Percentiles rank a stretch among this genome's conserved stretches.
Conservation (phyloP, 1,140 invertebrate genomes). For the Zaprionus inermis region DNA sequence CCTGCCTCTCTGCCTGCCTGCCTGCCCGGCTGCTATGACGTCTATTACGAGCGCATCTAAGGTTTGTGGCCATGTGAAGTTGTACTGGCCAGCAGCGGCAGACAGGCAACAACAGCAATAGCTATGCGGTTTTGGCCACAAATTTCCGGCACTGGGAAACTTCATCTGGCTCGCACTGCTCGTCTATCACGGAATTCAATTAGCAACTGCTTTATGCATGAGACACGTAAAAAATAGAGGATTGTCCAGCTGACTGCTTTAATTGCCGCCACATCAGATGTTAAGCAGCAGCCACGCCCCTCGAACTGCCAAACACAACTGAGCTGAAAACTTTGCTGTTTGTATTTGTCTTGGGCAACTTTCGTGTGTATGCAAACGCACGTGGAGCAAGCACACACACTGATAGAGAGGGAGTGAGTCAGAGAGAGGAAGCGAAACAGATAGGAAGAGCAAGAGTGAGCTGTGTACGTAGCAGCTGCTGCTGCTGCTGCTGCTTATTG, state of each 20-base stretch:
- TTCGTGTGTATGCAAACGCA: slow-evolving; percentile 31
- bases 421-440: too few species aligned
- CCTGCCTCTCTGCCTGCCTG: not conserved
- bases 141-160: slow-evolving; percentile 50
- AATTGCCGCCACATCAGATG: slow-evolving; percentile 37
- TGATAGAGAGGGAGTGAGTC: not conserved
- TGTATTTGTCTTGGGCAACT: slow-evolving; percentile 71
- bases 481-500: slow-evolving; percentile 44
- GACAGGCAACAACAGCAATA: slow-evolving; percentile 5
- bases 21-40: slow-evolving; percentile 3
- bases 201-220: slow-evolving; percentile 76
- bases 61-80: slow-evolving; percentile 51
- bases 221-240: slow-evolving; percentile 28
- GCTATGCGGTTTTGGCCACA: slow-evolving; percentile 40
- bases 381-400: not conserved
- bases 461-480: slow-evolving; percentile 22
- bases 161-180: slow-evolving; percentile 41
- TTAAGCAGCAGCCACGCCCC: not conserved
- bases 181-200: slow-evolving; percentile 67
- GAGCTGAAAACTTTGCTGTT: slow-evolving; percentile 60
- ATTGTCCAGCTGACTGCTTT: slow-evolving; percentile 14
- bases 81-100: not conserved
- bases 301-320: not conserved
- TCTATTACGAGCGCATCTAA: slow-evolving; percentile 54
- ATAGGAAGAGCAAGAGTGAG: not conserved